Evolutionary conservation across 2,888 invertebrate genomes (phyloP), one percentile per base, ranked within the genome.

Genomic region (Luperina testacea): DNA sequence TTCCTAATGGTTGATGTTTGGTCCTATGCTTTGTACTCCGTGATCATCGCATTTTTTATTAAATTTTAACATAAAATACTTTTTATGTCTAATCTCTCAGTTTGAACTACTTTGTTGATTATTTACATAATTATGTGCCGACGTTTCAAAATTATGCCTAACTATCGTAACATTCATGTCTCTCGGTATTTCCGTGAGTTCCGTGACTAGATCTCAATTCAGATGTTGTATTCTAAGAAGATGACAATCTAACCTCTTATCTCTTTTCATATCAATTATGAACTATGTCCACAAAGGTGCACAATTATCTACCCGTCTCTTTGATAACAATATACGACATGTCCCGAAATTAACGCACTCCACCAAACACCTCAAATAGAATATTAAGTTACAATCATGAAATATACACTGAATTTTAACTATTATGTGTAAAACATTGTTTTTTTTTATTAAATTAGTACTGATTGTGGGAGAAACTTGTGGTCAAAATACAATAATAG

Each of bases 161-260:
- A n/a, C 51, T 64, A 32, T 73, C 38, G n/a, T 67, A 38, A n/a
- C 15, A 24, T 61, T 24, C 0, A 71, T 48, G 48, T 67, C 17
- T 65, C 57, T 74, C 5, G 8, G n/a, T 59, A 80, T 68, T 57
- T 80, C n/a, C n/a, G 48, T 71, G 84, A 59, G 13, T 67, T 79
- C n/a, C 59, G 67, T 71, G 81, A n/a, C 57, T 59, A 68, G 42
- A 84, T 51, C 38, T 38, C 27, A 9, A 59, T 70, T 42, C 2
- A 70, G 48, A 65, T 51, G 42, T 38, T 65, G 0, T 48, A 0
- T 82, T 72, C 72, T 24, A 57, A 6, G 72, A 65, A 75, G 24
- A 48, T 15, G n/a, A 77, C 51, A 20, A 77, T 42, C 59, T 73
- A 53, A 15, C 38, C 15, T 77, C 27, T 82, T 77, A 83, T 86